Conservation (phyloP, 2,797 vertebrate genomes). For the Pangasius macronema region DNA sequence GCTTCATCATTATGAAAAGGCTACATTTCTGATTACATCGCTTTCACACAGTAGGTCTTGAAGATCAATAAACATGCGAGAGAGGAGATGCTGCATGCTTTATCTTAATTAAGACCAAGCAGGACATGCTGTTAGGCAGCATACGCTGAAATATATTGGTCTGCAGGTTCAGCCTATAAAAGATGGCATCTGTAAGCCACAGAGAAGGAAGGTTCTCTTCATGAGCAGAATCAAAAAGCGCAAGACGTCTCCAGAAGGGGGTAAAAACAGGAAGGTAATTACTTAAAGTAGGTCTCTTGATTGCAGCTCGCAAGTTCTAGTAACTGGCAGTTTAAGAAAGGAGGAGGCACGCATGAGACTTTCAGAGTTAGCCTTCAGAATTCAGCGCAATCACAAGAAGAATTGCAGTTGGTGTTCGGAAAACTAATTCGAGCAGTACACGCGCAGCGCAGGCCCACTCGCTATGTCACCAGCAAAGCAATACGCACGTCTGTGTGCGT, state of each 20-base stretch:
- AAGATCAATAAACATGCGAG: constrained; percentile 29
- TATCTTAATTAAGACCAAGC: constrained; percentile 29
- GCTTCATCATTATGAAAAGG: constrained; percentile 2
- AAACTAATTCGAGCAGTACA: constrained; percentile 57
- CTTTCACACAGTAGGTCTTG: not conserved
- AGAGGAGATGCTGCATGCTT: constrained; percentile 18
- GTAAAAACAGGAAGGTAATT: constrained; percentile 72
- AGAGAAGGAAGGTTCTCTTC: constrained; percentile 7
- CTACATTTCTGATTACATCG: constrained; percentile 1
- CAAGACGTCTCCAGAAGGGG: constrained; percentile 4
- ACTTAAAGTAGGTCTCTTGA: constrained; percentile 75
- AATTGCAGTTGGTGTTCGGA: constrained; percentile 62
- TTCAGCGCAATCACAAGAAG: constrained; percentile 66
- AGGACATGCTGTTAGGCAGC: constrained; percentile 13
- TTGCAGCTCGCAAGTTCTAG: constrained; percentile 76
- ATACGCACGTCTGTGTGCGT: constrained; percentile 34
- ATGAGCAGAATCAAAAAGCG: constrained; percentile 11
- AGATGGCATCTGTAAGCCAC: constrained; percentile 8
- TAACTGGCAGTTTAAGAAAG: constrained; percentile 76
- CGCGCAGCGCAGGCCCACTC: not conserved
- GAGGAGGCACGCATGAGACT: constrained; percentile 62
- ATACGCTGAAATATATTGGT: constrained; percentile 13
- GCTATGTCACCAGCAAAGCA: not conserved
- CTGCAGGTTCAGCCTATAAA: constrained; percentile 27
- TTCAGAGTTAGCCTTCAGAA: constrained; percentile 49